These are phyloP conservation scores for Glaucidium brasilianum DNA, from an alignment of 2,113 vertebrate species.

Conservation along the genomic window DNA sequence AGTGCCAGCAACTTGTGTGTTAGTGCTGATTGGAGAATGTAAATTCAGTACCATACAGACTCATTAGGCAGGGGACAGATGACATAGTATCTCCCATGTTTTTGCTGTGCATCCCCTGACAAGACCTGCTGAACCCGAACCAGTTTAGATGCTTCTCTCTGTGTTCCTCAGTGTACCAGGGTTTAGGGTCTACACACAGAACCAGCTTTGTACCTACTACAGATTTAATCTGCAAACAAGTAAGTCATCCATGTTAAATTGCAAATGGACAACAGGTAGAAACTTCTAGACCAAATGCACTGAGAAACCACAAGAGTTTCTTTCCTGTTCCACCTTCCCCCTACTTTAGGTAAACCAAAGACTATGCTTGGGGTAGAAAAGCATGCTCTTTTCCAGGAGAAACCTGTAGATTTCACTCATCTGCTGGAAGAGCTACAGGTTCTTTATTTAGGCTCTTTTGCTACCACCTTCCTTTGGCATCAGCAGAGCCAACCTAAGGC, in stretches of 20 bases:
- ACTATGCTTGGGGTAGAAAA: neutral
- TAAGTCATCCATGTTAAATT: neutral
- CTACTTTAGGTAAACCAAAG: neutral
- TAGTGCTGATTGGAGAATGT: neutral
- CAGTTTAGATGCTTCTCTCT: neutral
- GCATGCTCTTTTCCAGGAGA: neutral
- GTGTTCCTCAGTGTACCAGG: neutral
- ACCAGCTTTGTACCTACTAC: neutral
- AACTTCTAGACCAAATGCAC: neutral
- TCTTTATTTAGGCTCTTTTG: neutral
- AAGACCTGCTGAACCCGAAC: neutral
- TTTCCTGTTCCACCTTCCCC: neutral
- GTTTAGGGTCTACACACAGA: neutral
- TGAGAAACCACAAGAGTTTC: neutral
- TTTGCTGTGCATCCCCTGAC: neutral
- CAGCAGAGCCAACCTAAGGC: neutral
- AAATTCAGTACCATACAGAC: neutral
- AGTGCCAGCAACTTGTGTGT: neutral
- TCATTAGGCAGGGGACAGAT: neutral
- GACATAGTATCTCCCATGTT: neutral
- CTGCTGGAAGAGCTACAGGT: neutral
- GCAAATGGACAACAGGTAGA: neutral
- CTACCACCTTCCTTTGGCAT: neutral
- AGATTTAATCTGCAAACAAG: neutral
- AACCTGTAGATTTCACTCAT: neutral